Evolutionary conservation across 2,797 vertebrate species (phyloP).

Genomic region (Pangasius sanitwongsei): DNA sequence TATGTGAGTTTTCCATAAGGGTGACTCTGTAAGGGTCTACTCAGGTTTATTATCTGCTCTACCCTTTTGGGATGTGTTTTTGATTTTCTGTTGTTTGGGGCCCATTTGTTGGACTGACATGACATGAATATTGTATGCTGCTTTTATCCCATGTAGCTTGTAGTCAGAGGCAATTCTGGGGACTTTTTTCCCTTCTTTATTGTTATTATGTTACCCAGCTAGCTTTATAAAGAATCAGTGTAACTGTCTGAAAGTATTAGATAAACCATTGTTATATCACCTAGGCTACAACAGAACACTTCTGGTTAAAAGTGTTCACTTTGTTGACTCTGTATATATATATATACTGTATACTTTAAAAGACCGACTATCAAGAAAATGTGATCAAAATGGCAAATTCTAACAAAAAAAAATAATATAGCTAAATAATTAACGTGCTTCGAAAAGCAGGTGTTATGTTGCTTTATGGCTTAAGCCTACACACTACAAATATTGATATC

Average conservation of each 20-base stretch:
- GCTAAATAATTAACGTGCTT: neutral
- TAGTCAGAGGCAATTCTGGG: neutral
- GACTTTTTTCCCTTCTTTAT: neutral
- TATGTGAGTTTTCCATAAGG: neutral
- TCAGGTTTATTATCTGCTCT: neutral
- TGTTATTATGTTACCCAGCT: neutral
- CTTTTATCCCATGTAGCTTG: neutral
- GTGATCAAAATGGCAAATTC: neutral
- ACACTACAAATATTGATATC: too few species aligned
- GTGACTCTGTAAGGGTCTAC: too few species aligned
- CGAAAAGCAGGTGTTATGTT: neutral
- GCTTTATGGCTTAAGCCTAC: too few species aligned
- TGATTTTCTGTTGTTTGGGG: too few species aligned
- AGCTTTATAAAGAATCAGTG: neutral
- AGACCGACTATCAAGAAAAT: neutral
- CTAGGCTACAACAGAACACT: too few species aligned
- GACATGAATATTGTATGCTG: neutral
- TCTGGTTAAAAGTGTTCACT: too few species aligned
- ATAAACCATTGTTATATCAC: neutral
- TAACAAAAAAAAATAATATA: neutral
- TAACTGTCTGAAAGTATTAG: neutral
- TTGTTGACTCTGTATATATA: too few species aligned
- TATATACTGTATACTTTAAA: too few species aligned
- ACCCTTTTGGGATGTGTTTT: neutral
- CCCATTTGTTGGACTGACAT: neutral